A percentile compares a stretch with the other conserved stretches of the same genome.
Conservation (phyloP, 2,888 invertebrate species). For the Petrolisthes manimaculis region DNA sequence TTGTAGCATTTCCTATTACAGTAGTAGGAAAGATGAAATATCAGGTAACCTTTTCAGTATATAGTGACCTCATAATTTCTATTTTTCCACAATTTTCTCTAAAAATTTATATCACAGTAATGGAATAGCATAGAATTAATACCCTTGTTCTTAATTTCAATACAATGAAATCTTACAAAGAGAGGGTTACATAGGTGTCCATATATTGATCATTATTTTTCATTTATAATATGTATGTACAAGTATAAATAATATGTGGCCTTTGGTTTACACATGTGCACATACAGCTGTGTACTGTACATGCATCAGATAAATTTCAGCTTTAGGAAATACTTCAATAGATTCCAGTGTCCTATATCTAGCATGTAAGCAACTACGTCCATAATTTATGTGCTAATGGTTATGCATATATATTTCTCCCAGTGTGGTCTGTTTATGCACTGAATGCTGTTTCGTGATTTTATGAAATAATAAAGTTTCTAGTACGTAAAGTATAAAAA, state of each 20-base stretch:
- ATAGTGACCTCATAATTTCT: no score
- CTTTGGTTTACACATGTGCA: neutral
- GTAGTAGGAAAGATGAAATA: no score
- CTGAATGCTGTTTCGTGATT: constrained; percentile 19
- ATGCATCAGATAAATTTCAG: neutral
- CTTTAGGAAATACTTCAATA: neutral
- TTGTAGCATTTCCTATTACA: no score
- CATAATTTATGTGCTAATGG: constrained; percentile 12
- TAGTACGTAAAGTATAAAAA: constrained; percentile 5
- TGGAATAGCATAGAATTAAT: neutral
- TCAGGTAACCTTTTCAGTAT: no score
- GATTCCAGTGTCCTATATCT: constrained; percentile 4
- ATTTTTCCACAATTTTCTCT: no score
- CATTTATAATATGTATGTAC: no score
- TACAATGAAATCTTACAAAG: neutral
- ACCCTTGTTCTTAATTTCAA: neutral
- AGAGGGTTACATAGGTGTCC: no score
- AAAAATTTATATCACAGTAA: no score
- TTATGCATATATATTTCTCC: constrained; percentile 22
- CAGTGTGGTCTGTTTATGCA: neutral
- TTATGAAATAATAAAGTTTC: constrained; percentile 2
- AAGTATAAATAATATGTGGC: no score
- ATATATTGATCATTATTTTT: no score
- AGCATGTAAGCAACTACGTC: constrained; percentile 10
- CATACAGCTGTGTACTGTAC: neutral